Evolutionary conservation across 2,888 invertebrate species (phyloP), one percentile per base, ranked within the genome.

Genomic region (Synanthedon andrenaeformis): DNA sequence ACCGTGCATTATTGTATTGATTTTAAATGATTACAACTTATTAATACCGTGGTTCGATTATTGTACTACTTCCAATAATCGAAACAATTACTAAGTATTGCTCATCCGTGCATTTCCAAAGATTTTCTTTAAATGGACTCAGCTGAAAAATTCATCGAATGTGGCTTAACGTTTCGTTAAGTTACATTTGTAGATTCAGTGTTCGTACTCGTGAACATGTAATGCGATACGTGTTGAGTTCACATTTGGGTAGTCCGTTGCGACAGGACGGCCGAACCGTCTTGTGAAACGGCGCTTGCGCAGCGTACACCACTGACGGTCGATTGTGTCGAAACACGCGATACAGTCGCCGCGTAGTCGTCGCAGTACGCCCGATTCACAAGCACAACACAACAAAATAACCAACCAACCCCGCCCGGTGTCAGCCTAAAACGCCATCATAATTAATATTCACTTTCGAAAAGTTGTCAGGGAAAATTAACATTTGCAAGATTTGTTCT

Each of bases 271-370:
- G 78, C 72, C 73, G 77, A 80, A 66, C 74, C 74, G 80, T 82
- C 85, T 86, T 86, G 82, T 86, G 85, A 83, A 86, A 86, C 75
- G 71, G 63, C 80, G 80, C 83, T 86, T 85, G 85, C 85, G 83
- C 80, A 86, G 84, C 76, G 66, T 74, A 80, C 78, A 77, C 74
- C 74, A 76, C 78, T 76, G 77, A 71, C 66, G 70, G 67, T 64
- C 65, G 75, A 79, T 75, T 76, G 78, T 86, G 82, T 79, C 76
- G 86, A 84, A 85, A 86, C 73, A 66, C 70, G 68, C 73, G 75
- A 69, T 72, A 76, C 76, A 81, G 76, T 79, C 79, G 77, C 72
- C 48, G 67, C 69, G 76, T 79, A 78, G 76, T 72, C 48, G 67
- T 69, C 74, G 70, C 72, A 71, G 71, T 75, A 51, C 49, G 14